These are phyloP conservation scores for Dinoponera quadriceps DNA, from an alignment of 1,140 invertebrate genomes.

Conservation along the genomic window DNA sequence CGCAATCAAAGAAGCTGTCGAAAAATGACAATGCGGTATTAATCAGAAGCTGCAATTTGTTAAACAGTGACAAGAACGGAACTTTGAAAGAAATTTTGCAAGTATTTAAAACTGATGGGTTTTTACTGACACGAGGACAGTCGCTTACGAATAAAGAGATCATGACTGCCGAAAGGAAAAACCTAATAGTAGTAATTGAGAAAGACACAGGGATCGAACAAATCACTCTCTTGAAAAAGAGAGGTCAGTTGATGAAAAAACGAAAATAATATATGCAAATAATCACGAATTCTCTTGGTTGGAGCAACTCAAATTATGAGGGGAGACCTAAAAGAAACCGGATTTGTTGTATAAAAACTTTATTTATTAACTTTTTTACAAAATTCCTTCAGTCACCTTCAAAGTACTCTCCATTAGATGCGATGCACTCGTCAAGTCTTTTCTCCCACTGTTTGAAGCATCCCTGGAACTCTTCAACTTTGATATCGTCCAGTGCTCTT, in stretches of 20 bases:
- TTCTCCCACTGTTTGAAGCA: too few species aligned
- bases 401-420: too few species aligned
- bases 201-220: slow-evolving; percentile 74
- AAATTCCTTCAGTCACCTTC: too few species aligned
- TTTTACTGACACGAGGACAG: slow-evolving; percentile 84
- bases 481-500: too few species aligned
- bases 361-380: too few species aligned
- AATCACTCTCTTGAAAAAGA: slow-evolving; percentile 78
- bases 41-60: slow-evolving; percentile 84
- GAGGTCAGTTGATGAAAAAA: slow-evolving; percentile 69
- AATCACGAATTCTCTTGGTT: too few species aligned
- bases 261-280: slow-evolving; percentile 74
- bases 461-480: too few species aligned
- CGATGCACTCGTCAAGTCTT: too few species aligned
- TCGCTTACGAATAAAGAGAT: slow-evolving; percentile 49
- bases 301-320: slow-evolving; percentile 75
- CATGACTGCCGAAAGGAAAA: slow-evolving; percentile 68
- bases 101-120: slow-evolving; percentile 83
- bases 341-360: too few species aligned
- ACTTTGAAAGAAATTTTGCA: slow-evolving; percentile 73
- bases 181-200: slow-evolving; percentile 74
- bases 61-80: slow-evolving; percentile 61
- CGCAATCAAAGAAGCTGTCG: slow-evolving; percentile 88
- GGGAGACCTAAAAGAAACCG: too few species aligned
- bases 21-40: slow-evolving; percentile 87